Evolutionary conservation across 2,888 invertebrate species (phyloP), one percentile per base, ranked within the genome.

Genomic region (Drosophila histrio): DNA sequence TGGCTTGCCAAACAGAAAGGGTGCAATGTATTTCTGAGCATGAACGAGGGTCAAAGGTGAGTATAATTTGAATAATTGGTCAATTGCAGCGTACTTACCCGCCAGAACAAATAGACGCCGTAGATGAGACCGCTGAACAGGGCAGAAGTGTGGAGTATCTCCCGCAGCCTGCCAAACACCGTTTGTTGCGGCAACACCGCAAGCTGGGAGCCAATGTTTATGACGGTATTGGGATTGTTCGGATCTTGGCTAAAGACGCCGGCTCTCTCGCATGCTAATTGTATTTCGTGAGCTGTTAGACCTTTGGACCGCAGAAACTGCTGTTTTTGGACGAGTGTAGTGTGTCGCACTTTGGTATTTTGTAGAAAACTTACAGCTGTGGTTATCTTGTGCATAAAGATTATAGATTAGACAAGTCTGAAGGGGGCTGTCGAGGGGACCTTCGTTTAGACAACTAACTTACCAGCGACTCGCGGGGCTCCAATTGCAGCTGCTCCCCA

Each of bases 341-440:
- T 96, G 75, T 94, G 93, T 52, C 94, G 94, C 2, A 97, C 96
- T 90, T 95, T 96, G n/a, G 96, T 95, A 92, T 97, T 97, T 90
- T 95, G 94, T 52, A 97, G 92, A 92, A 97, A 97, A 88, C 96
- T 96, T 2, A 97, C 94, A 4, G 97, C 97, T 11, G 97, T 97
- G 78, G 94, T 94, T 67, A 97, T 94, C 97, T 97, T 50, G 91
- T 15, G 21, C 8, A 53, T 36, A 50, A 26, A 70, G 75, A 80
- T 80, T 86, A 80, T 19, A 84, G 87, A 87, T 88, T 78, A 83
- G 78, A 59, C 67, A 69, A 60, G 52, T 47, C 47, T 21, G 61
- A 57, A 11, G 47, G 60, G 43, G 43, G 6, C 41, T 50, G 3
- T 9, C 15, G 28, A 13, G 28, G 15, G 9, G 34, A 4, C 34